These are phyloP conservation scores for Nicator chloris DNA, from an alignment of 2,113 vertebrate species.

Conservation along the genomic window DNA sequence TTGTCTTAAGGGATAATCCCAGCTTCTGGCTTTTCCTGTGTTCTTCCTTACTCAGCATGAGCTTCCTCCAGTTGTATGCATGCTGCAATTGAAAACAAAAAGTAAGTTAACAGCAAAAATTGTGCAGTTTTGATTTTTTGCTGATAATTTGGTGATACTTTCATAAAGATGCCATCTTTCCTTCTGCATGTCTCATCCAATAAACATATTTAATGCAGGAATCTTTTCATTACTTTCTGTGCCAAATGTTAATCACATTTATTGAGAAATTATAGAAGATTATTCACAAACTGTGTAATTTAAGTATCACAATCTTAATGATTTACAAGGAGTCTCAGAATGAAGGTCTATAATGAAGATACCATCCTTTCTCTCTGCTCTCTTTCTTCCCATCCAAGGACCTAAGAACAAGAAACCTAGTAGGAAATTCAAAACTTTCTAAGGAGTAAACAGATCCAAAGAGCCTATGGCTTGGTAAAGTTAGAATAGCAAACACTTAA, in stretches of 20 bases:
- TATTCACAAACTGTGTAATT: background rate
- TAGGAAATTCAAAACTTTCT: background rate
- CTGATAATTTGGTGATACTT: background rate
- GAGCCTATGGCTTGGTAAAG: background rate
- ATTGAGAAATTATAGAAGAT: background rate
- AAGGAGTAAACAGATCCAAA: background rate
- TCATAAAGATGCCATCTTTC: background rate
- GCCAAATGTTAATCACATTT: background rate
- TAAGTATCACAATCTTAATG: background rate
- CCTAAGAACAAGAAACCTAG: background rate
- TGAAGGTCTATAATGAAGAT: background rate
- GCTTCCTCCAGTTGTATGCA: background rate
- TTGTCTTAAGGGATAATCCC: background rate
- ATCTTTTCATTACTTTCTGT: background rate
- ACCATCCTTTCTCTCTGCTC: background rate
- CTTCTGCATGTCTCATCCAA: background rate
- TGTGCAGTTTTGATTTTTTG: background rate
- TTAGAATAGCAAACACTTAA: background rate
- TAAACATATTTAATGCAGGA: background rate
- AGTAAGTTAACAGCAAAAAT: background rate
- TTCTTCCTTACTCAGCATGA: background rate
- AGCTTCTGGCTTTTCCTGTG: background rate
- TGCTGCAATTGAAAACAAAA: background rate
- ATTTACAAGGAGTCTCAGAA: background rate
- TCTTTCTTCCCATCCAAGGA: background rate